Base-by-base conservation (phyloP, 2,113 vertebrate species). In the Speoplatyrhinus poulsoni region DNA sequence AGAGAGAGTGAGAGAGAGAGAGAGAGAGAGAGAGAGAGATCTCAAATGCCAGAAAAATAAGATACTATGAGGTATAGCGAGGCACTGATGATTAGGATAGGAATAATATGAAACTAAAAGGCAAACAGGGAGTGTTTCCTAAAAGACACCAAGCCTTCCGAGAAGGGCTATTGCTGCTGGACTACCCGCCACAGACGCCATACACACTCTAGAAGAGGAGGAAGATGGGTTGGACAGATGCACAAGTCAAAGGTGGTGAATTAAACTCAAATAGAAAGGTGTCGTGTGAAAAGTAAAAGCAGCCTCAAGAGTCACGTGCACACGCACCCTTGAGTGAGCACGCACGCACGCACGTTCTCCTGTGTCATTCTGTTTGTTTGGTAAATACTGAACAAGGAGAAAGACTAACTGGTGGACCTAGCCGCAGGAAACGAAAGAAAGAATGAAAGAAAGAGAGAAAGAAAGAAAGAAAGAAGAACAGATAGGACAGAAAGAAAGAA, bases 401-500 rank as follows among this genome's bases (percentile, higher is more conserved):
- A 26, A 46, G 64, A 46, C 12, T 36, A 61, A 46, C 7, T 54
- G 36, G 36, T 8, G 36, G 36, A 41, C 36, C 5, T 9, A 52
- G 48, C n/a, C 50, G 17, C 36, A 46, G 3, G 15, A 33, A 60
- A 46, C 6, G 50, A 17, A 71, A 65, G 72, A 60, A 69, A 67
- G 67, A 49, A 13, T 12, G 19, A 49, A 12, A 6, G 57, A 41
- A 61, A 61, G 2, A 26, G 54, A 77, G 86, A 15, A 32, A 64
- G 47, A 64, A 12, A 50, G 19, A 33, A 6, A 32, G 49, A 52
- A 0, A 64, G 62, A 26, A n/a, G 17, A 19, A 65, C 67, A 68
- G 64, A 36, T 41, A 56, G 69, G 63, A 64, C 67, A 61, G 46
- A 32, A 57, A 57, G 53, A 76, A 69, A 75, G 77, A 86, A 67